Percentiles rank a stretch among this genome's conserved stretches.
phyloP scores from a whole-genome alignment of 2,888 invertebrate genomes.

The Apamea epomidion region DNA sequence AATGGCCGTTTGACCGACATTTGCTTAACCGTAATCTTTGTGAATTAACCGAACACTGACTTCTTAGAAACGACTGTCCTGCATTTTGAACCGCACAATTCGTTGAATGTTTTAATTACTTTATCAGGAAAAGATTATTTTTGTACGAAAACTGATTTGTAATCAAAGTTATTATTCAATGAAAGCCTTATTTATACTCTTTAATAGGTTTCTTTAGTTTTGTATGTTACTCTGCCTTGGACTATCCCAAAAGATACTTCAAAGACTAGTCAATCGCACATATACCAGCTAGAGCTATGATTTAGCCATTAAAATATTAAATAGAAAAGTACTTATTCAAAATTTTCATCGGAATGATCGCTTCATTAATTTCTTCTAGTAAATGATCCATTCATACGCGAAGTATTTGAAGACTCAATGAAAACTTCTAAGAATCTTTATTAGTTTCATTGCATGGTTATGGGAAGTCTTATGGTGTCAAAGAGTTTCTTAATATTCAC shows the following conservation, averaged over 20 bases:
- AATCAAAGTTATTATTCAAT: not conserved
- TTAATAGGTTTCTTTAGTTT: not conserved
- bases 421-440: constrained; percentile 18
- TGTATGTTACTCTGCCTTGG: not conserved
- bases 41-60: constrained; percentile 56
- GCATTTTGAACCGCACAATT: constrained; percentile 42
- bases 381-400: constrained; percentile 1
- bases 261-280: not conserved
- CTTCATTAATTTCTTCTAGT: constrained; percentile 10
- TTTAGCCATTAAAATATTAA: not conserved
- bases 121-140: constrained; percentile 1
- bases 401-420: constrained; percentile 14
- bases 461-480: constrained; percentile 2
- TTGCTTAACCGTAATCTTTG: constrained; percentile 63
- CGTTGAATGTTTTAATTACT: constrained; percentile 41
- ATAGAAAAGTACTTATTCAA: not conserved
- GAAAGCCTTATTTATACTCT: not conserved
- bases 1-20: constrained; percentile 66
- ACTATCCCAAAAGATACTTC: not conserved
- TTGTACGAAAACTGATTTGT: constrained; percentile 2
- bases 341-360: not conserved
- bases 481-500: constrained; percentile 13
- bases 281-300: not conserved
- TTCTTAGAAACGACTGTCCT: constrained; percentile 55
- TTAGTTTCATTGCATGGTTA: constrained; percentile 3